These are phyloP conservation scores for Pedionomus torquatus DNA, from an alignment of 2,113 vertebrate genomes.

Conservation along the genomic window DNA sequence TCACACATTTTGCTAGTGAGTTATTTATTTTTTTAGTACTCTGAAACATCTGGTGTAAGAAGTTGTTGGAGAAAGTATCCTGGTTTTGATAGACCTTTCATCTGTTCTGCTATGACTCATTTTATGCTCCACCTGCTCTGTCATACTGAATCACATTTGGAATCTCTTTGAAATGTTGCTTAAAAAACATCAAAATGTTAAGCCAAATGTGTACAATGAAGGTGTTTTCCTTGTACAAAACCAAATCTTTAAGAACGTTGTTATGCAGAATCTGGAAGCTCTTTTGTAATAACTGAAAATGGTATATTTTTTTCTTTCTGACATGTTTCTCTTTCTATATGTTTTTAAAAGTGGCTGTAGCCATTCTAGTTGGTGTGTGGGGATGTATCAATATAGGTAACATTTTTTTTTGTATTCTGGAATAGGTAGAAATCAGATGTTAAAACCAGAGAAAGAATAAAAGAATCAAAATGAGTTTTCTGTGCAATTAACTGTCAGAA, in stretches of 20 bases:
- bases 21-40: conserved; percentile 10
- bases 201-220: not conserved
- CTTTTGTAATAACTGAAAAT: not conserved
- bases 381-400: not conserved
- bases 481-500: not conserved
- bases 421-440: not conserved
- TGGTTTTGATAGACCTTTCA: conserved; percentile 19
- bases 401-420: not conserved
- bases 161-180: not conserved
- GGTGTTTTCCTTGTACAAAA: not conserved
- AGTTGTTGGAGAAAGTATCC: not conserved
- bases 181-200: not conserved
- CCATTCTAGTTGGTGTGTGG: not conserved
- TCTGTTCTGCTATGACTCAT: conserved; percentile 20
- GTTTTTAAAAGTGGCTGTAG: not conserved
- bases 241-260: not conserved
- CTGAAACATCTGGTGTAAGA: conserved; percentile 8
- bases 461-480: not conserved
- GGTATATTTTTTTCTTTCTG: not conserved
- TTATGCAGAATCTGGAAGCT: not conserved
- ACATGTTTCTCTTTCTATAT: not conserved
- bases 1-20: not conserved
- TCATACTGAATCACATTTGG: conserved; percentile 9
- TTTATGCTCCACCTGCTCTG: conserved; percentile 29
- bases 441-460: not conserved